phyloP scores from a whole-genome alignment of 2,888 invertebrate genomes.

The Lasioglossum marginatum region DNA sequence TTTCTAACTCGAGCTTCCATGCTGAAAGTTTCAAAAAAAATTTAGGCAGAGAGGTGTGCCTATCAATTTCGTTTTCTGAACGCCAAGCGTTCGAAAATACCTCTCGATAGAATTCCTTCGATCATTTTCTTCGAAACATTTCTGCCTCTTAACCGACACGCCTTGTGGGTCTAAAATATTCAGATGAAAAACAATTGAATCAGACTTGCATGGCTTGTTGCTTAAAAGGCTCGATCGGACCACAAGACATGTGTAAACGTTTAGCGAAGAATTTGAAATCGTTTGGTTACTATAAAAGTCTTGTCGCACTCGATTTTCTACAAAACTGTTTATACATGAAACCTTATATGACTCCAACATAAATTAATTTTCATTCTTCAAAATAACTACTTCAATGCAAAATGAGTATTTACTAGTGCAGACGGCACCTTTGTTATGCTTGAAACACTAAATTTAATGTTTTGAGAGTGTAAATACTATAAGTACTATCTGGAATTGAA shows the following conservation, averaged over 20 bases:
- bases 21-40: slow-evolving; percentile 31
- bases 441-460: no score
- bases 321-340: no score
- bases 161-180: not conserved
- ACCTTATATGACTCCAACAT: no score
- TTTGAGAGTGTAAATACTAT: no score
- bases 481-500: no score
- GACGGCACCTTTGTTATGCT: no score
- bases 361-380: no score
- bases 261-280: slow-evolving; percentile 25
- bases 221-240: not conserved
- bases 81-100: slow-evolving; percentile 23
- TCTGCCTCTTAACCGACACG: slow-evolving; percentile 7
- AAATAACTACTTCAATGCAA: no score
- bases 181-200: not conserved
- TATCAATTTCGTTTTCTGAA: not conserved
- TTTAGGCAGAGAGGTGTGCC: slow-evolving; percentile 17
- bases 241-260: slow-evolving; percentile 20
- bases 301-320: not conserved
- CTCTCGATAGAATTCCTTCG: slow-evolving; percentile 30
- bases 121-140: slow-evolving; percentile 23
- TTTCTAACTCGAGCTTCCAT: slow-evolving; percentile 45
- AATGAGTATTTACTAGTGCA: no score
- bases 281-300: slow-evolving; percentile 24
- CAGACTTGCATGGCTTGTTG: not conserved